Percentiles rank a stretch among this genome's conserved stretches.
Evolutionary conservation across 2,888 invertebrate genomes (phyloP).

Genomic region (Pantelozetes paolii): DNA sequence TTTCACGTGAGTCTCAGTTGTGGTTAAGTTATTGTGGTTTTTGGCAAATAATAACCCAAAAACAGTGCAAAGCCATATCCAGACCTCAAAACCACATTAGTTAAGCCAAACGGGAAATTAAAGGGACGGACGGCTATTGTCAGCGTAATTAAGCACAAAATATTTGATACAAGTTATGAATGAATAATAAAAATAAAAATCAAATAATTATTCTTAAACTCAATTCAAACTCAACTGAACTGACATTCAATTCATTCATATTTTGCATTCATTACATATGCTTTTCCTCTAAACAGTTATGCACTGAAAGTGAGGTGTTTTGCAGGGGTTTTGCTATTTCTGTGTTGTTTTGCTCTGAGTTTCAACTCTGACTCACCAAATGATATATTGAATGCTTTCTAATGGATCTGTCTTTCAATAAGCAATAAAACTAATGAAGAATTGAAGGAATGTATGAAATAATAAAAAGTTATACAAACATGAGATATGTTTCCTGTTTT

Average conservation of each 20-base stretch:
- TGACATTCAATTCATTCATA: neutral
- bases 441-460: neutral
- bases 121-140: slow-evolving; percentile 7
- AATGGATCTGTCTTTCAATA: slow-evolving; percentile 5
- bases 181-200: slow-evolving; percentile 15
- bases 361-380: neutral
- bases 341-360: neutral
- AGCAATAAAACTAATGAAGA: neutral
- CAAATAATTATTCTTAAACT: neutral
- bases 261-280: neutral
- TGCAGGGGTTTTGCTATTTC: slow-evolving; percentile 1
- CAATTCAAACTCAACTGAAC: neutral
- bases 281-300: neutral
- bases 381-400: slow-evolving; percentile 15
- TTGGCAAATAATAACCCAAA: too few relatives aligned
- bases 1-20: neutral
- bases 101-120: slow-evolving; percentile 17
- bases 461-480: neutral
- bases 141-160: slow-evolving; percentile 26
- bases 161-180: neutral
- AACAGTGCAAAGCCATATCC: neutral
- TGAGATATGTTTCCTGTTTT: neutral
- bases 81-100: neutral
- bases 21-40: slow-evolving; percentile 11
- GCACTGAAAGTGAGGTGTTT: slow-evolving; percentile 26